These are phyloP conservation scores for Champsocephalus gunnari DNA, from an alignment of 2,797 vertebrate species.

Conservation along the genomic window DNA sequence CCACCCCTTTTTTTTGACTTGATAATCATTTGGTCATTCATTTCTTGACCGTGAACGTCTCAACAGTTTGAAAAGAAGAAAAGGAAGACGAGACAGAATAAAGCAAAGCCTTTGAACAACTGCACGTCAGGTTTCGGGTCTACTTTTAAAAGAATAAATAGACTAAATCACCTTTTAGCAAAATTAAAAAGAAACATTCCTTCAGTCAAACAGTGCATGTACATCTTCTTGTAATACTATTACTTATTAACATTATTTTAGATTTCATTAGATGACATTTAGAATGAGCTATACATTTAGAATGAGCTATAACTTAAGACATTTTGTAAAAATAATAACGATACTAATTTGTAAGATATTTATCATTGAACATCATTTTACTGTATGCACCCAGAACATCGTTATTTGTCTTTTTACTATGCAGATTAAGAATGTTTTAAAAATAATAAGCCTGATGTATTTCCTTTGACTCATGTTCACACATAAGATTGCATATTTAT, in stretches of 20 bases:
- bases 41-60: conserved; percentile 49
- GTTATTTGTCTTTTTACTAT: not conserved
- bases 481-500: not conserved
- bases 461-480: too few species aligned
- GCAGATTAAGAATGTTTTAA: not conserved
- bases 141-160: conserved; percentile 46
- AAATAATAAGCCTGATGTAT: too few species aligned
- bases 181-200: conserved; percentile 22
- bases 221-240: conserved; percentile 2
- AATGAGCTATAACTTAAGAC: not conserved
- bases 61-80: conserved; percentile 19
- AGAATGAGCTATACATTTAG: not conserved
- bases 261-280: not conserved
- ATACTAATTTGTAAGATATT: not conserved
- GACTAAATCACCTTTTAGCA: conserved; percentile 24
- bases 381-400: not conserved
- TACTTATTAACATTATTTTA: not conserved
- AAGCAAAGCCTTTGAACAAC: conserved; percentile 33
- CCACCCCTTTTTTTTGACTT: conserved; percentile 5
- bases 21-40: conserved; percentile 51
- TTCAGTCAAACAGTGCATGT: conserved; percentile 27
- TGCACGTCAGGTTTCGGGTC: conserved; percentile 26
- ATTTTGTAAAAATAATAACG: not conserved
- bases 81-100: conserved; percentile 30
- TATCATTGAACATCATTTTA: not conserved